Conservation (phyloP, 2,888 invertebrate genomes). For the Adelognathus sp. region DNA sequence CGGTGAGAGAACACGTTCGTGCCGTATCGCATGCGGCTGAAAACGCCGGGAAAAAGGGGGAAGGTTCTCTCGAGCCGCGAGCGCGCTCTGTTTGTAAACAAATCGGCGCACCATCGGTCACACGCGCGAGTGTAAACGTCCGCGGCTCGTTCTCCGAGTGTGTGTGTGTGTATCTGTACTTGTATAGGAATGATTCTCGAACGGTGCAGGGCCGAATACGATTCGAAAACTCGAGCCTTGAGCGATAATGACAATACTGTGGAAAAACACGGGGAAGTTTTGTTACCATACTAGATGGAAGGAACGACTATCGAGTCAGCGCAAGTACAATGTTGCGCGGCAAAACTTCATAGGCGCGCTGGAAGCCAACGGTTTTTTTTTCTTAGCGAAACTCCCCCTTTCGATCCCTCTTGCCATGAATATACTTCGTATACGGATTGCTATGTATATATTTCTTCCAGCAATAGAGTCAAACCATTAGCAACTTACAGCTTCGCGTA, state of each 20-base stretch:
- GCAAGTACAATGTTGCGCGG: neutral
- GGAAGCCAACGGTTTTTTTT: constrained; percentile 3
- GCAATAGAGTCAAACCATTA: no score
- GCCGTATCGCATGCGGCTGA: neutral
- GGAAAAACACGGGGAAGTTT: no score
- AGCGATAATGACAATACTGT: neutral
- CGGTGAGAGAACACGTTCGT: neutral
- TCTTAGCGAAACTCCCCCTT: neutral
- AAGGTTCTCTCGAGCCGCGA: neutral
- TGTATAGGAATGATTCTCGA: constrained; percentile 8
- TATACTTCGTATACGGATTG: no score
- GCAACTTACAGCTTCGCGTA: no score
- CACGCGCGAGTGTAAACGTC: neutral
- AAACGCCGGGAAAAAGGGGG: neutral
- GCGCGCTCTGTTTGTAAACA: constrained; percentile 52
- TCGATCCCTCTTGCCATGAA: neutral
- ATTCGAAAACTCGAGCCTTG: neutral
- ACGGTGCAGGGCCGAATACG: neutral
- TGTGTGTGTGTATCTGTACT: no score
- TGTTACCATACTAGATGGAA: no score
- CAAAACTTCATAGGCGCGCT: no score
- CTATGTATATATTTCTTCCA: no score
- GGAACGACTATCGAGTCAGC: neutral
- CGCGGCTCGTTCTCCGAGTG: neutral
- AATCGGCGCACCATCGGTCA: constrained; percentile 44